Base-by-base conservation (phyloP, 2,888 invertebrate species). In the Drosophila pseudotakahashii region DNA sequence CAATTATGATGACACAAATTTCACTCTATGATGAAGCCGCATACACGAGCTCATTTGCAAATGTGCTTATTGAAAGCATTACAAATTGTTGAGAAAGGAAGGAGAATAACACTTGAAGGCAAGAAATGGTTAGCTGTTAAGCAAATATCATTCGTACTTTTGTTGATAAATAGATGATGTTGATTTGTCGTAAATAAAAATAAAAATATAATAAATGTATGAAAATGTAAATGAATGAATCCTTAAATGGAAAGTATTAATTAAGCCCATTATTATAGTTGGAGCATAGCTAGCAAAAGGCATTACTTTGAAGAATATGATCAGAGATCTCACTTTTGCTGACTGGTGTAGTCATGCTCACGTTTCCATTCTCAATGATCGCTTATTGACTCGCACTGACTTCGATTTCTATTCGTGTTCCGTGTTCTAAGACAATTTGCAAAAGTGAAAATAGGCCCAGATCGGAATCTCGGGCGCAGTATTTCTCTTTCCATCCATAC, bases 381-480 rank as follows among this genome's bases (percentile, higher is more conserved):
- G 68, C 54, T 39, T 45, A 66, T 63, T 54, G 66, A 73, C 73
- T 73, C 32, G 73, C 26, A 50, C 66, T 55, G 50, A 61, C 69
- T 69, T 87, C 73, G 82, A 77, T 81, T 81, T 81, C 75, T 58
- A 70, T 75, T 36, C 78, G 64, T 67, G 74, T 81, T 74, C 78
- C 77, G 74, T 70, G 76, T 81, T 74, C 78, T 66, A 45, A 45
- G 34, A 66, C 62, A 45, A 73, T 76, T 76, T 74, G 75, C 82
- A 85, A 82, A 86, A 88, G 82, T 88, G 83, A 83, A 83, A 83
- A 83, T 71, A 79, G 72, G 72, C 81, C 57, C 60, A 58, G 63
- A 58, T 66, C 57, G 57, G 51, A 30, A 59, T 73, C 53, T 45
- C 41, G 13, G 23, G 13, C 26, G 42, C 37, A 13, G 16, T 67